Conservation (phyloP, 37 sponge, comb jelly and placozoan genomes). For the Cladorhizidae sp. region DNA sequence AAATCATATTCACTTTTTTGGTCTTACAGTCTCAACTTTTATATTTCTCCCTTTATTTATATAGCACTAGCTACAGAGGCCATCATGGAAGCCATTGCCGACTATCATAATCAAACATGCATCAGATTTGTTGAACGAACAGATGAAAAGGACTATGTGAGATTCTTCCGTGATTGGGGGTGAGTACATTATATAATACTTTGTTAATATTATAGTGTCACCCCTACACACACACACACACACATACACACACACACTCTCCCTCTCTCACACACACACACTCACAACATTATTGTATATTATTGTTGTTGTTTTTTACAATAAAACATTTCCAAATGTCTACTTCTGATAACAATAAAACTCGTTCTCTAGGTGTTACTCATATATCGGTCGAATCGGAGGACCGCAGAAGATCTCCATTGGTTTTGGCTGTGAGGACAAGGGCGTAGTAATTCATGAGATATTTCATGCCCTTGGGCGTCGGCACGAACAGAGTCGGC, state of each 20-base stretch:
- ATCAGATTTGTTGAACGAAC: slow-evolving; percentile 55
- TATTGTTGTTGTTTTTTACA: neutral
- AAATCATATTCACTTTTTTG: too few species aligned
- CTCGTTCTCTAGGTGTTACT: slow-evolving; percentile 57
- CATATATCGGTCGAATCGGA: slow-evolving; percentile 57
- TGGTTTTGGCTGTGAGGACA: slow-evolving; percentile 74
- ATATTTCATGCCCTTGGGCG: slow-evolving; percentile 47
- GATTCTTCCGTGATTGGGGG: slow-evolving; percentile 67
- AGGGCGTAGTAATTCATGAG: slow-evolving; percentile 80
- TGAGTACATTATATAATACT: slow-evolving; percentile 18
- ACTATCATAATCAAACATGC: slow-evolving; percentile 52
- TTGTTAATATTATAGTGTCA: neutral
- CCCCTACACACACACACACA: neutral
- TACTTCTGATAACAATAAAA: neutral
- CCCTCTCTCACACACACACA: too few species aligned
- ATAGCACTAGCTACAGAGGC: slow-evolving; percentile 55
- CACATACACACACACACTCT: neutral
- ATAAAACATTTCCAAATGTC: neutral
- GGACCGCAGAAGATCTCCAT: slow-evolving; percentile 78
- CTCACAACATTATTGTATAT: neutral
- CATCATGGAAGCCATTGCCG: slow-evolving; percentile 53
- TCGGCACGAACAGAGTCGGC: slow-evolving; percentile 90
- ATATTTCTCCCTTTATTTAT: neutral
- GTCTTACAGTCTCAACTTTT: neutral
- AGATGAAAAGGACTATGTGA: slow-evolving; percentile 54